phyloP scores from a whole-genome alignment of 2,888 invertebrate species.

The Cheilosia scutellata region DNA sequence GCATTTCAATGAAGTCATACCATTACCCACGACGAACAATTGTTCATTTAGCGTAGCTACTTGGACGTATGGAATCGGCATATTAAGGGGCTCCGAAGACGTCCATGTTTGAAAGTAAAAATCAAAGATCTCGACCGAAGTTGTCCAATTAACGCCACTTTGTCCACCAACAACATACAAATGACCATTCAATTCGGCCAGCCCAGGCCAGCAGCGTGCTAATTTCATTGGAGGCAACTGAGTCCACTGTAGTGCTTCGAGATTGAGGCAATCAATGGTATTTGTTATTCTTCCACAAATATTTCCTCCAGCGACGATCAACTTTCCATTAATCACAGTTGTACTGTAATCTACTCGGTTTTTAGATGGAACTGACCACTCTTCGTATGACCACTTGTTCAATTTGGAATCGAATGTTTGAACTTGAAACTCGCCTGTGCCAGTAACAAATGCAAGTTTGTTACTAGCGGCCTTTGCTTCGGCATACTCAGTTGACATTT shows the following conservation, averaged over 20 bases:
- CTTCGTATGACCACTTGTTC: conserved; percentile 10
- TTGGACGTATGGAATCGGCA: neutral
- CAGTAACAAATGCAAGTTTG: conserved; percentile 23
- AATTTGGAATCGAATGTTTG: conserved; percentile 7
- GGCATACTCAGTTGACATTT: neutral
- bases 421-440: conserved; percentile 14
- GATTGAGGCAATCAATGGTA: conserved; percentile 34
- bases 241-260: conserved; percentile 42
- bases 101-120: conserved; percentile 27
- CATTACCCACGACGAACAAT: conserved; percentile 13
- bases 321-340: neutral
- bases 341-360: conserved; percentile 2
- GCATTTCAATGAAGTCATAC: neutral
- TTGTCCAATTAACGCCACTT: neutral
- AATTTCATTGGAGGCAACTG: conserved; percentile 43
- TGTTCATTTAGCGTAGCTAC: neutral
- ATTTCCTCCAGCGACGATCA: conserved; percentile 40
- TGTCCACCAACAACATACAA: conserved; percentile 42
- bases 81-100: neutral
- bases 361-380: conserved; percentile 11
- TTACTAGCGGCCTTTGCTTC: neutral
- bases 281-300: conserved; percentile 10
- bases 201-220: conserved; percentile 16
- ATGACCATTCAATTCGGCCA: conserved; percentile 34
- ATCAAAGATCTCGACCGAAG: conserved; percentile 34